Conservation (phyloP, 2,888 invertebrate species). For the Seira musarum region DNA sequence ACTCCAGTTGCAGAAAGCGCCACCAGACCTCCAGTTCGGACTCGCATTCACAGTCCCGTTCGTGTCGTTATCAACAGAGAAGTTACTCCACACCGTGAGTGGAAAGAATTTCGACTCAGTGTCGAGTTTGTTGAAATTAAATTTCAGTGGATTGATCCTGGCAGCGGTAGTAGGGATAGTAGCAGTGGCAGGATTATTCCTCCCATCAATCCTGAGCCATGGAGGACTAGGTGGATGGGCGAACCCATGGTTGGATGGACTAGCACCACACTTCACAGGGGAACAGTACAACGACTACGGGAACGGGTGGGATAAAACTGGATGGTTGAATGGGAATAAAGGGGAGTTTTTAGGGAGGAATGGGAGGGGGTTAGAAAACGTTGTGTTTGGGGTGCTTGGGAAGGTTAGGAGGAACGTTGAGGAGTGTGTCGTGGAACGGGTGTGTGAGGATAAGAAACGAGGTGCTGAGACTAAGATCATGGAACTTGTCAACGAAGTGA, state of each 20-base stretch:
- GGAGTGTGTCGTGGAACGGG: slow-evolving; percentile 7
- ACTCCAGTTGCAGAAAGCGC: slow-evolving; percentile 59
- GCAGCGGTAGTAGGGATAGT: slow-evolving; percentile 65
- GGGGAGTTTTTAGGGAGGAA: neutral
- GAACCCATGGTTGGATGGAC: neutral
- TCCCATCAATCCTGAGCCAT: slow-evolving; percentile 30
- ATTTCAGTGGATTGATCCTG: slow-evolving; percentile 63
- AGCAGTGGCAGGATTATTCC: slow-evolving; percentile 44
- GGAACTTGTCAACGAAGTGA: neutral
- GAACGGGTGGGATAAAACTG: slow-evolving; percentile 3
- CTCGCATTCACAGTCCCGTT: slow-evolving; percentile 68
- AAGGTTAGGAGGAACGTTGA: slow-evolving; percentile 10
- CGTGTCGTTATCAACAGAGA: slow-evolving; percentile 64
- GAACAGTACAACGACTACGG: slow-evolving; percentile 23
- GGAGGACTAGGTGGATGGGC: too few species aligned
- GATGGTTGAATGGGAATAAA: neutral
- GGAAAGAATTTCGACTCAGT: slow-evolving; percentile 42
- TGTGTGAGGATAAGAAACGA: neutral
- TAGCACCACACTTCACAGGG: slow-evolving; percentile 10
- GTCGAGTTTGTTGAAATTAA: slow-evolving; percentile 63
- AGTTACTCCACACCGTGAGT: slow-evolving; percentile 51
- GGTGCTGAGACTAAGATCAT: neutral
- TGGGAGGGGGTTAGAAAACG: neutral
- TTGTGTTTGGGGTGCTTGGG: neutral
- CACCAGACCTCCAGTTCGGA: slow-evolving; percentile 67